These are phyloP conservation scores for Aldrovandia affinis DNA, from an alignment of 2,797 vertebrate genomes.

Conservation along the genomic window DNA sequence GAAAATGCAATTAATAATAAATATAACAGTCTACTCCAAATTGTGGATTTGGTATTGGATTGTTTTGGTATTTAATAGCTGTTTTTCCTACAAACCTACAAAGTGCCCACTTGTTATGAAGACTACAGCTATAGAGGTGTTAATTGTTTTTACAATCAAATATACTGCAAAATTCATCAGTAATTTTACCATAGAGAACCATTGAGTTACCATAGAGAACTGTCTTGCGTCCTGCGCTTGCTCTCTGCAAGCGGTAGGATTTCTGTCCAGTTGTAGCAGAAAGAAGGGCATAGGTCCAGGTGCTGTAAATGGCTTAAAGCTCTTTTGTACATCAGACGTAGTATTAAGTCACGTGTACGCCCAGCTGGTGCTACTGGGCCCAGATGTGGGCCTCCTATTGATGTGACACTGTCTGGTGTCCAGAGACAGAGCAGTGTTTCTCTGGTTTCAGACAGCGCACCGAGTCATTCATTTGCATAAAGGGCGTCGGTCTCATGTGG, in stretches of 20 bases:
- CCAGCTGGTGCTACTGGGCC: background rate
- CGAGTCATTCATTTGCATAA: background rate
- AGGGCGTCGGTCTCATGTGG: background rate
- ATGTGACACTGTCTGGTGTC: conserved; percentile 4
- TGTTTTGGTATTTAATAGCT: background rate
- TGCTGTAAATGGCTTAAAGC: background rate
- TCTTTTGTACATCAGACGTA: background rate
- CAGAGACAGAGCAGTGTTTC: background rate
- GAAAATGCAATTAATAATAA: background rate
- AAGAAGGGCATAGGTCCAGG: background rate
- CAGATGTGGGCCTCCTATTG: background rate
- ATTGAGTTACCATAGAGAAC: background rate
- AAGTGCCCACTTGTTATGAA: background rate
- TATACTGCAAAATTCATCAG: background rate
- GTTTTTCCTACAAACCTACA: background rate
- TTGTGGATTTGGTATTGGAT: background rate
- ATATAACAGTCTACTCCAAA: background rate
- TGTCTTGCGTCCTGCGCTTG: background rate
- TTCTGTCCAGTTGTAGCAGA: background rate
- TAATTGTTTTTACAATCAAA: background rate
- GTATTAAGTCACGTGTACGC: background rate
- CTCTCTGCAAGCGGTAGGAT: background rate
- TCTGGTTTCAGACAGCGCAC: background rate
- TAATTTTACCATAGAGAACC: no score
- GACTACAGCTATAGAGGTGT: background rate